Base-by-base conservation (phyloP, 2,113 vertebrate genomes). In the Phalacrocorax pelagicus region DNA sequence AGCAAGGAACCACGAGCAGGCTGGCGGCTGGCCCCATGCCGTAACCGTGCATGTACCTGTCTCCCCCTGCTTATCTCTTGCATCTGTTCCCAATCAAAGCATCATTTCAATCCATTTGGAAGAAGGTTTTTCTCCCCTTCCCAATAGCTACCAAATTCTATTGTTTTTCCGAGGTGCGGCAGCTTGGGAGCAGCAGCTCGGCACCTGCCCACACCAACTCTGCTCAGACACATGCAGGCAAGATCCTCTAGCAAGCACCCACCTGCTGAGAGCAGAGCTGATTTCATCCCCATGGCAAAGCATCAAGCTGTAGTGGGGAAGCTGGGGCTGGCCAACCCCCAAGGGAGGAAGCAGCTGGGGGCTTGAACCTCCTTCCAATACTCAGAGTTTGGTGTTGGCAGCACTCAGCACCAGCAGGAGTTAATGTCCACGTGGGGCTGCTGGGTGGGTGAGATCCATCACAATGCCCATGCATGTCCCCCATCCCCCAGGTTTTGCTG, bases 31-130 rank as follows among this genome's bases (percentile, higher is more conserved):
- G 90, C 81, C 78, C 71, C 0, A 5, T 17, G 88, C 73, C 14
- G 7, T 19, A 15, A 5, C 86, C 34, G 1, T 23, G 7, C 6
- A 5, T 44, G 54, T 90, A 81, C 86, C 94, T 90, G 67, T 72
- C 80, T 93, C 71, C 62, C 42, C 19, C 29, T 46, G 44, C n/a
- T 85, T 58, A 32, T 27, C 89, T 90, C 66, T 52, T 32, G 66
- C 96, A 97, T 97, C 97, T 97, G 97, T 91, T 97, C 81, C 90
- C 59, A 77, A 95, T 96, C 96, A 97, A 95, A 81, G 84, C 89
- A 55, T 83, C 92, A 40, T 92, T 96, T 78, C 86, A 88, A 94
- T 80, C 87, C 94, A 2, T 91, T 94, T 27, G 2, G 71, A 58
- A 79, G 75, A 84, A 96, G 79, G 58, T 77, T 95, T 81, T 85